Evolutionary conservation across 2,888 invertebrate genomes (phyloP), one percentile per base, ranked within the genome.

Genomic region (Plebejus melissa): DNA sequence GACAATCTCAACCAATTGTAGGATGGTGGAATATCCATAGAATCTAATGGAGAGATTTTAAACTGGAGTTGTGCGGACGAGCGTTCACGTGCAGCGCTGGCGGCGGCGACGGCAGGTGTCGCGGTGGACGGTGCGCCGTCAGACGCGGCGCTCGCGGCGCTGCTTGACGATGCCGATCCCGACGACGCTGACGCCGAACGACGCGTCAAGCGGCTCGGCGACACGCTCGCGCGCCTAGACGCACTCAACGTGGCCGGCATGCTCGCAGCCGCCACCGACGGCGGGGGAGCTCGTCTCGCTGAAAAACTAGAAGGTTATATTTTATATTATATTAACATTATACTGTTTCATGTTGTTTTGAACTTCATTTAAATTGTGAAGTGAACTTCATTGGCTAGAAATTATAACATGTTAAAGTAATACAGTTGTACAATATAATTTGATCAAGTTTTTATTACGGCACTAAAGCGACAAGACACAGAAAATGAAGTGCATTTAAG

Each of bases 91-190:
- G 76, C 80, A 13, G 80, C 80, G 69, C 78, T 79, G 74, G 76
- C 85, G 32, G 78, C 78, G 60, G 80, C 74, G 74, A 80, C 75
- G 16, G 65, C 89, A 92, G 77, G 88, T 4, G 89, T 57, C n/a
- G 93, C 95, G 75, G 97, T 97, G 84, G 97, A 96, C 84, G 96
- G 97, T 96, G 79, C 96, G 83, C 98, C 99, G 87, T 97, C 98
- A 81, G 94, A 95, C 38, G 99, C 86, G 74, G 91, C 90, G 77
- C 84, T 90, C 32, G 87, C 88, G 11, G 96, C 96, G 81, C 94
- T 99, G 79, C 96, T 99, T 92, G 82, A 82, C 41, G 82, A 80
- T 69, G 97, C 97, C 84, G 96, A 97, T 85, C 96, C 96, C 87
- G 98, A 97, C n/a, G 97, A 98, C 77, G 96, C 96, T 76, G 96